A percentile compares a stretch with the other conserved stretches of the same genome.
These are phyloP conservation scores for Catocala nupta DNA, from an alignment of 2,888 invertebrate genomes.

Conservation along the genomic window DNA sequence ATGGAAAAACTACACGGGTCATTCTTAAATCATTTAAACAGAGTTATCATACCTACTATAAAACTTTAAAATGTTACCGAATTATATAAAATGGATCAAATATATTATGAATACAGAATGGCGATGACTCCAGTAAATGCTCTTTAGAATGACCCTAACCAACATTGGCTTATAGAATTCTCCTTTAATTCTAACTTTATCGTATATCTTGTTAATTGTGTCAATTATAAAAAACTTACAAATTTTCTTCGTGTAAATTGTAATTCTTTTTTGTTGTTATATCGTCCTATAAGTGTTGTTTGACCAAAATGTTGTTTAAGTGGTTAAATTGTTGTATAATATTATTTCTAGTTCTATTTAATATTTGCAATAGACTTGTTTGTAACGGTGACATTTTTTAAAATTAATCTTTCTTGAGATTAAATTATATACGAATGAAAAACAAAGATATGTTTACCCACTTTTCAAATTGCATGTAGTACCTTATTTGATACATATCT, in stretches of 20 bases:
- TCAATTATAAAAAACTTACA: constrained; percentile 64
- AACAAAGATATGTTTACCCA: too few relatives aligned
- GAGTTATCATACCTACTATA: neutral
- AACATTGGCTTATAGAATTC: constrained; percentile 6
- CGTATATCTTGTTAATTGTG: constrained; percentile 62
- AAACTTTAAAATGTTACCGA: neutral
- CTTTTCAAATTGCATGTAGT: too few relatives aligned
- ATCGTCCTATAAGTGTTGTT: constrained; percentile 68
- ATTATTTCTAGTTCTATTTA: constrained; percentile 67
- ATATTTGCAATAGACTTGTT: constrained; percentile 32
- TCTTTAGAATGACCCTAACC: constrained; percentile 3
- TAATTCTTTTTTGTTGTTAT: constrained; percentile 52
- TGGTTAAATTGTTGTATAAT: constrained; percentile 61
- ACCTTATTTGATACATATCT: neutral
- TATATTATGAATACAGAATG: neutral
- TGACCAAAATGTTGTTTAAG: constrained; percentile 79
- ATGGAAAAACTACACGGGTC: neutral
- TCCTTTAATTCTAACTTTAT: constrained; percentile 19
- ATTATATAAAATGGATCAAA: constrained; percentile 15
- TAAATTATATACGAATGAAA: neutral
- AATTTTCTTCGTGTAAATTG: constrained; percentile 51
- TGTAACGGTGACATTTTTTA: constrained; percentile 12
- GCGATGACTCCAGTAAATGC: constrained; percentile 4
- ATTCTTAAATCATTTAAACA: neutral
- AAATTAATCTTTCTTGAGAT: constrained; percentile 2